phyloP scores from a whole-genome alignment of 2,797 vertebrate genomes.

The Neosilurus hyrtlii region DNA sequence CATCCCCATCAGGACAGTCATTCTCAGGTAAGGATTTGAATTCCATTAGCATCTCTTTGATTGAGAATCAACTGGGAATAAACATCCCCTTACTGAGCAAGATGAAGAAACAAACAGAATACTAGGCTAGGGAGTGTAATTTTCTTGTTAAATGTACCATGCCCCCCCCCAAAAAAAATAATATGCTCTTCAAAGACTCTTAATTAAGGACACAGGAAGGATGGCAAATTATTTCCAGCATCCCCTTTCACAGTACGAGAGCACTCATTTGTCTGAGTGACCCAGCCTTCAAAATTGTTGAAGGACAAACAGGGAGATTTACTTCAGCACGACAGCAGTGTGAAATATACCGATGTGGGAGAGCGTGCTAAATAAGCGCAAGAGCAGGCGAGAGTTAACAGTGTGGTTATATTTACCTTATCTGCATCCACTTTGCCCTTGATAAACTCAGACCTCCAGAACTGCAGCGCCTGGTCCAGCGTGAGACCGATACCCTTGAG shows the following conservation, averaged over 20 bases:
- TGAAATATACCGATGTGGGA: neutral
- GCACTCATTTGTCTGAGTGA: constrained; percentile 38
- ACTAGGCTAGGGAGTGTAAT: constrained; percentile 51
- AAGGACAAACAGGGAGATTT: constrained; percentile 39
- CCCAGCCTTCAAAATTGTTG: constrained; percentile 41
- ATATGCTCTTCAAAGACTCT: constrained; percentile 34
- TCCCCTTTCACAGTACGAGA: constrained; percentile 35
- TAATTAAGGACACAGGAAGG: constrained; percentile 51
- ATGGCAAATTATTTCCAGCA: constrained; percentile 46
- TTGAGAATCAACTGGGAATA: constrained; percentile 51
- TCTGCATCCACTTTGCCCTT: constrained; percentile 92
- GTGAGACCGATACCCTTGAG: constrained; percentile 94
- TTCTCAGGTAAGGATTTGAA: constrained; percentile 44
- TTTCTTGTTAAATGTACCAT: constrained; percentile 60
- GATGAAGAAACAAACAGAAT: constrained; percentile 22
- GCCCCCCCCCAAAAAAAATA: constrained; percentile 43
- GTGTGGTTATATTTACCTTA: constrained; percentile 77
- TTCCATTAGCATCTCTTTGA: constrained; percentile 51
- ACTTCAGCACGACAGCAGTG: constrained; percentile 24
- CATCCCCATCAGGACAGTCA: constrained; percentile 29
- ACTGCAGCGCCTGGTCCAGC: constrained; percentile 91
- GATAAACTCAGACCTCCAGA: constrained; percentile 93
- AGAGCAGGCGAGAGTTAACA: constrained; percentile 3
- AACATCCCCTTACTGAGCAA: constrained; percentile 35
- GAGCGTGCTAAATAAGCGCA: neutral